Base-by-base conservation (phyloP, 2,888 invertebrate genomes). In the Chaitophorus viminalis region DNA sequence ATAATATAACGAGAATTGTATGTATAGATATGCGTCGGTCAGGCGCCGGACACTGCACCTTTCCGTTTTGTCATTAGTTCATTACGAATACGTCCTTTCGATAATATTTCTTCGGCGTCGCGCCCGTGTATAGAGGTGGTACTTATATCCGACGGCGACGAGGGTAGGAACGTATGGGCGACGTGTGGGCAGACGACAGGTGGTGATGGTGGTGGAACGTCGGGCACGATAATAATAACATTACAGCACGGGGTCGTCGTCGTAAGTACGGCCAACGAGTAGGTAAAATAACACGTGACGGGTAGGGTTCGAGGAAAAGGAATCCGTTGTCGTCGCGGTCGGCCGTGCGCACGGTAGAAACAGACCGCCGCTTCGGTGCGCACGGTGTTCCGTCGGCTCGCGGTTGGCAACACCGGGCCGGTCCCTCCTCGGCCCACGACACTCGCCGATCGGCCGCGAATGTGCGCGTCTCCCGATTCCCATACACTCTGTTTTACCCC, bases 361-460 rank as follows among this genome's bases (percentile, higher is more conserved):
- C 46, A 21, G 25, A n/a, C n/a, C n/a, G n/a, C n/a, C n/a, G 29
- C 11, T 18, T 14, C 33, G n/a, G n/a, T 9, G 39, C 36, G 29
- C 36, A 33, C 72, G 74, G 70, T 72, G 31, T 52, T 72, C 52
- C 52, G 72, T 17, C 52, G n/a, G 52, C 52, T 54, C 54, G n/a
- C 36, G 33, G 54, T 82, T 82, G 82, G 82, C 82, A 74, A 82
- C 82, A 82, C 82, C n/a, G 54, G 18, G 3, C 33, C 9, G 9
- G 4, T 46, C 46, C 39, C 70, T 25, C 46, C 36, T 33, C 31
- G 39, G 46, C 31, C 65, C 3, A 9, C 68, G 29, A 4, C 29
- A 0, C 65, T 3, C 39, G 36, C 79, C 31, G 54, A 17, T 17
- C 65, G 46, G 17, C 60, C 14, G n/a, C 31, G 81, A n/a, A n/a